Percentiles rank a stretch among this genome's conserved stretches.
These are phyloP conservation scores for Percopsis transmontana DNA, from an alignment of 2,113 vertebrate genomes.

Conservation along the genomic window DNA sequence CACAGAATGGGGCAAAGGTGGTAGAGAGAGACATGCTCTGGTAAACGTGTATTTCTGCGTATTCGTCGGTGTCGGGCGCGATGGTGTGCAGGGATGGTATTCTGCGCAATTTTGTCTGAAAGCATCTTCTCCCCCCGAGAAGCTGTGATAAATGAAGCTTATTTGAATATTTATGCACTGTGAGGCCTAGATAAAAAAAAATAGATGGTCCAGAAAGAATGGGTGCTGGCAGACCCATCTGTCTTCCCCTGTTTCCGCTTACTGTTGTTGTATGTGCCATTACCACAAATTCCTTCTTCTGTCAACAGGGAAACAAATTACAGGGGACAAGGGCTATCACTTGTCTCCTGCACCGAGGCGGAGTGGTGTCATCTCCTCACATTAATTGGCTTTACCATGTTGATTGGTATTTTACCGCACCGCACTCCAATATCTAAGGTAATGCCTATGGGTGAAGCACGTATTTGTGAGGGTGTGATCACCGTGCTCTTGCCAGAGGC, in stretches of 20 bases:
- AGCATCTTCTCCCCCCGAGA: slow-evolving; percentile 45
- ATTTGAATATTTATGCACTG: slow-evolving; percentile 74
- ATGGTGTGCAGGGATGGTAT: slow-evolving; percentile 31
- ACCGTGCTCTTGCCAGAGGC: slow-evolving; percentile 38
- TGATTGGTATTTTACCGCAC: slow-evolving; percentile 51
- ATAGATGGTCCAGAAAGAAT: slow-evolving; percentile 84
- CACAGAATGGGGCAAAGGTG: slow-evolving; percentile 40
- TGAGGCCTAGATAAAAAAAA: slow-evolving; percentile 82
- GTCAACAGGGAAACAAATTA: slow-evolving; percentile 71
- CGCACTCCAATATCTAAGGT: slow-evolving; percentile 30
- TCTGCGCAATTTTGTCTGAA: slow-evolving; percentile 63
- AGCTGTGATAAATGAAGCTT: slow-evolving; percentile 73
- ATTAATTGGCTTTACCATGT: slow-evolving; percentile 46
- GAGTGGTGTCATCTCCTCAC: slow-evolving; percentile 62
- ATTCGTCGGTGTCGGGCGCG: slow-evolving; percentile 50
- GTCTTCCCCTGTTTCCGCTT: slow-evolving; percentile 72
- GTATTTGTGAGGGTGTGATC: slow-evolving; percentile 35
- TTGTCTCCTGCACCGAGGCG: slow-evolving; percentile 58
- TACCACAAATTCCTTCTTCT: slow-evolving; percentile 70
- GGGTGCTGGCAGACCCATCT: slow-evolving; percentile 84
- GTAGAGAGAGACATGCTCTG: slow-evolving; percentile 36
- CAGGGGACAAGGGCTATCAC: slow-evolving; percentile 59
- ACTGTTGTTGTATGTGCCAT: slow-evolving; percentile 70
- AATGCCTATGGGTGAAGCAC: slow-evolving; percentile 16
- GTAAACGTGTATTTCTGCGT: slow-evolving; percentile 41